A percentile compares a stretch with the other conserved stretches of the same genome.
These are phyloP conservation scores for Coluber constrictor DNA, from an alignment of 2,797 vertebrate species.

Conservation along the genomic window DNA sequence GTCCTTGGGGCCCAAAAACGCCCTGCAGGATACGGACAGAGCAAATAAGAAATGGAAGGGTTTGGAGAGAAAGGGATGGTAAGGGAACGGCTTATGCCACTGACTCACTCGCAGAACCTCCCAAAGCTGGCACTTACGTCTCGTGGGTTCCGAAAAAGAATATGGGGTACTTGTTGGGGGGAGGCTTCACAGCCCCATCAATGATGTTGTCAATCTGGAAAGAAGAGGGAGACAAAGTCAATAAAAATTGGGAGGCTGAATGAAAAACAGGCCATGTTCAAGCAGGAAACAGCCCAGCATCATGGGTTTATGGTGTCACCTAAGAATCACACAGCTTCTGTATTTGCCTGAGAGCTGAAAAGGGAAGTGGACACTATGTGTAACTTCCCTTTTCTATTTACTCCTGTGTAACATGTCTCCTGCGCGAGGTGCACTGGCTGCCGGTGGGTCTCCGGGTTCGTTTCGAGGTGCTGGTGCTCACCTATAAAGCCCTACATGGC, in stretches of 20 bases:
- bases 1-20: slow-evolving; percentile 95
- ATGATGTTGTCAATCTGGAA: slow-evolving; percentile 93
- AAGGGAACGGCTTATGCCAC: not conserved
- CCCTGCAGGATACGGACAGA: slow-evolving; percentile 70
- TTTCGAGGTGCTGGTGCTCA: no score
- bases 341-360: not conserved
- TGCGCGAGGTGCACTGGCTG: no score
- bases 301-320: not conserved
- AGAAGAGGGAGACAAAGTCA: slow-evolving; percentile 31
- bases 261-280: not conserved
- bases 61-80: not conserved
- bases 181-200: slow-evolving; percentile 96
- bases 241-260: slow-evolving; percentile 35
- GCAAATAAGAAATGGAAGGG: slow-evolving; percentile 39
- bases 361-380: not conserved
- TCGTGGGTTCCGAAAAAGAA: slow-evolving; percentile 99
- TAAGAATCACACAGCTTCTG: not conserved
- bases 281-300: not conserved
- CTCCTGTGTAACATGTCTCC: no score
- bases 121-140: slow-evolving; percentile 80
- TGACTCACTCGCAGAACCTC: not conserved
- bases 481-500: no score
- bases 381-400: no score
- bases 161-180: slow-evolving; percentile 97
- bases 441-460: no score